phyloP scores from a whole-genome alignment of 2,888 invertebrate species.

The Drepana falcataria region DNA sequence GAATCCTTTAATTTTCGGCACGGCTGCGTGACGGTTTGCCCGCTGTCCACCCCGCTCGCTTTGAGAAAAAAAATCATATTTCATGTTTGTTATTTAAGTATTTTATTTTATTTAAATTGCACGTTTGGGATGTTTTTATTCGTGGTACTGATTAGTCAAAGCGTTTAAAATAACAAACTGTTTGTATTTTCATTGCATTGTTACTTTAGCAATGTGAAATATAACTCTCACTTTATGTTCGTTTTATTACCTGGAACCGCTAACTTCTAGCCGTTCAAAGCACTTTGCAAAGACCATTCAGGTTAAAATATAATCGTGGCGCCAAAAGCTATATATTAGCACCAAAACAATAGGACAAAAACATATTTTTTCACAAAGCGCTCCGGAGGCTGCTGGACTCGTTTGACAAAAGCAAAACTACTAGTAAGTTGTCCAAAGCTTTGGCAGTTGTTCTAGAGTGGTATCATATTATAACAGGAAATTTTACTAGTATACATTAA shows the following conservation, averaged over 20 bases:
- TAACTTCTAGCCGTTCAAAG: too few relatives aligned
- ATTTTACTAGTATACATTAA: neutral
- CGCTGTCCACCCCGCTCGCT: conserved; percentile 49
- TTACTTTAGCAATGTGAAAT: too few relatives aligned
- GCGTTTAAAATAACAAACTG: too few relatives aligned
- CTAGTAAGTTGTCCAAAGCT: conserved; percentile 36
- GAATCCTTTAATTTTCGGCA: conserved; percentile 77
- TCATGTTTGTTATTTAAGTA: conserved; percentile 37
- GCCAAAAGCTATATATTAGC: conserved; percentile 36
- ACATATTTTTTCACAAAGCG: conserved; percentile 31
- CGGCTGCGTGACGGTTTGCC: conserved; percentile 61
- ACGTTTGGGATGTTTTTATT: conserved; percentile 10
- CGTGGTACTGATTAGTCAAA: neutral
- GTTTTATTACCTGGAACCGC: too few relatives aligned
- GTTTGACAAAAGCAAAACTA: conserved; percentile 36
- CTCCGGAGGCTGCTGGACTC: conserved; percentile 33
- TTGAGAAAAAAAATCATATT: conserved; percentile 62
- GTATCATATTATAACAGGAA: conserved; percentile 3
- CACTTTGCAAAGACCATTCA: neutral
- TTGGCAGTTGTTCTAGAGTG: conserved; percentile 28
- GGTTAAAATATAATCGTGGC: conserved; percentile 13
- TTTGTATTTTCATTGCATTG: too few relatives aligned
- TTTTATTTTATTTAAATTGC: conserved; percentile 15
- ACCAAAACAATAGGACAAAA: conserved; percentile 36
- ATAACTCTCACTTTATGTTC: too few relatives aligned